phyloP scores from a whole-genome alignment of 2,888 invertebrate species.

The Embidobia sp. region DNA sequence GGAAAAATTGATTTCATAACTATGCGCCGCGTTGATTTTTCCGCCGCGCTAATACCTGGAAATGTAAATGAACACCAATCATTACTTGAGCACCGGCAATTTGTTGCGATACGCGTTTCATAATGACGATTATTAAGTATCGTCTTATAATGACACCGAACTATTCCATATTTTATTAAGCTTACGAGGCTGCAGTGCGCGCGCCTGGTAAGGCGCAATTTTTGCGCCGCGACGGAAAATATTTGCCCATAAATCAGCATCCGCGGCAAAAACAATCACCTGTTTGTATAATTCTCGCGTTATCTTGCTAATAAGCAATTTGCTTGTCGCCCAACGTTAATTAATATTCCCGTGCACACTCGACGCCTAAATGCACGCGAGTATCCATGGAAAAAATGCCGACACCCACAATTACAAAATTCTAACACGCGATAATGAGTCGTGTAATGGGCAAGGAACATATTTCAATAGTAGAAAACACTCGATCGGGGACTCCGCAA shows the following conservation, averaged over 20 bases:
- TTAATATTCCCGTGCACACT: conserved; percentile 25
- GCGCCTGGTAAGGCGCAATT: too few species aligned
- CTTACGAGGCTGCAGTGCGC: too few species aligned
- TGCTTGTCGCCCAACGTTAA: conserved; percentile 29
- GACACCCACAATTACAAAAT: conserved; percentile 33
- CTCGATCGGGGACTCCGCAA: conserved; percentile 22
- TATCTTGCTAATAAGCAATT: conserved; percentile 48
- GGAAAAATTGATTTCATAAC: conserved; percentile 23
- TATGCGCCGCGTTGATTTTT: conserved; percentile 17
- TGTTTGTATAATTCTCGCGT: conserved; percentile 46
- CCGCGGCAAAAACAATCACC: conserved; percentile 39
- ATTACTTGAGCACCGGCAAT: conserved; percentile 15
- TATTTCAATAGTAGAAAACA: conserved; percentile 33
- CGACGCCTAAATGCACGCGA: conserved; percentile 18
- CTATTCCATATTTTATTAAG: not conserved
- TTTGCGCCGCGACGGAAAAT: not conserved
- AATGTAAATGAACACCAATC: conserved; percentile 29
- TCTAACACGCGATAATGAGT: conserved; percentile 44
- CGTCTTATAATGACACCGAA: conserved; percentile 6
- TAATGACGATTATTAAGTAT: conserved; percentile 23
- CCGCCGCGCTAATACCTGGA: conserved; percentile 15
- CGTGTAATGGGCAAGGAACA: conserved; percentile 34
- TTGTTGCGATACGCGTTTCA: conserved; percentile 23
- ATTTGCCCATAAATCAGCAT: conserved; percentile 27
- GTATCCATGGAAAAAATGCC: conserved; percentile 23